phyloP scores from a whole-genome alignment of 2,797 vertebrate genomes.

The Macropodus opercularis region DNA sequence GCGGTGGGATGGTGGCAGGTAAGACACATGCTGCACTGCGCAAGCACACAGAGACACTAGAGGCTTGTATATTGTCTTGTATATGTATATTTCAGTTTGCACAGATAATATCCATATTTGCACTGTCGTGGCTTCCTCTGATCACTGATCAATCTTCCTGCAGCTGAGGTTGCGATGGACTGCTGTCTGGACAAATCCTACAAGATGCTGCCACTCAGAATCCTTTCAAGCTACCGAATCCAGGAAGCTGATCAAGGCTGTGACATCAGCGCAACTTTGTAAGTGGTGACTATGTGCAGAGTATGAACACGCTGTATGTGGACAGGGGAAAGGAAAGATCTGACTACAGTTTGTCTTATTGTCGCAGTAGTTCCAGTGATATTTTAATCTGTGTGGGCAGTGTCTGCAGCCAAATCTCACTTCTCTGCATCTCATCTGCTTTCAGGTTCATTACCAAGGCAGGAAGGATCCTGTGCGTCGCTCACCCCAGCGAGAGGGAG shows the following conservation, averaged over 20 bases:
- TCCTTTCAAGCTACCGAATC: conserved; percentile 19
- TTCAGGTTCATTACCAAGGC: conserved; percentile 38
- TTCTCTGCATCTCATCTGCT: not conserved
- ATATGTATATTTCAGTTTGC: not conserved
- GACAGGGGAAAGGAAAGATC: not conserved
- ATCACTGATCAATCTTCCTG: not conserved
- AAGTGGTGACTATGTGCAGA: not conserved
- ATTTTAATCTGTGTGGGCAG: not conserved
- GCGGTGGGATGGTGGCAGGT: conserved; percentile 49
- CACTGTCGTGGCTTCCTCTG: accelerated
- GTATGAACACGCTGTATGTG: not conserved
- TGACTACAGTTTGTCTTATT: not conserved
- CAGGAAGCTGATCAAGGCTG: conserved; percentile 61
- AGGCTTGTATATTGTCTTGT: no score
- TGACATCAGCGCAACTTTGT: conserved; percentile 54
- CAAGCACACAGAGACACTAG: not conserved
- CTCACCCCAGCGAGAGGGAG: not conserved
- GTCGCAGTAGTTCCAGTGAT: no score
- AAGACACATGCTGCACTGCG: not conserved
- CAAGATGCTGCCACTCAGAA: conserved; percentile 1
- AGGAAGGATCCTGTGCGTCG: conserved; percentile 32
- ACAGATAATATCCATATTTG: no score
- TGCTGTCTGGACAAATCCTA: conserved; percentile 43
- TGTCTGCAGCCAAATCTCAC: not conserved
- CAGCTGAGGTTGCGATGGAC: conserved; percentile 48